Evolutionary conservation across 1,140 invertebrate species (phyloP), one percentile per base, ranked within the genome.

Genomic region (Drosophila mojavensis): DNA sequence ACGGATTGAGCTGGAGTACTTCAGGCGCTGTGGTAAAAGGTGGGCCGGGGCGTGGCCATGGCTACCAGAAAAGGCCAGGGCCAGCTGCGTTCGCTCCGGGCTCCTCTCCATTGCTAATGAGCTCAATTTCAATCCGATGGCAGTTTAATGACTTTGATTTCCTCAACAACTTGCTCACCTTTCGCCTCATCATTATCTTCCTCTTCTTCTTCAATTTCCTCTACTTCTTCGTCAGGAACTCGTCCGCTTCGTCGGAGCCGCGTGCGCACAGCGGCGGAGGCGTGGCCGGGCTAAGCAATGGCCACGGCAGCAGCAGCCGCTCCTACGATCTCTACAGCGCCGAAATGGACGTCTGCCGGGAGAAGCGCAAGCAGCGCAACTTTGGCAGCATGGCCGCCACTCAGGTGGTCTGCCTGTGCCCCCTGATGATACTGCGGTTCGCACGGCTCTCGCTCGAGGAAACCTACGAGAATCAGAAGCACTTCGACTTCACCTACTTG

Each of bases 401-500:
- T 11, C 95, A 95, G 77, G 95, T 94, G 24, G 93, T 95, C 43
- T 95, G 94, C 72, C 91, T 96, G 62, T 95, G 94, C 77, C 96
- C 96, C 1, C 83, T 96, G 41, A 95, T 96, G 93, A 93, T 96
- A 36, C 92, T 96, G 3, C 93, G 94, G 76, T 91, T 96, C 13
- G 95, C 95, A 0, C 94, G 95, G 48, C 93, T 95, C 60, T 94
- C 95, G 30, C 90, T 96, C 10, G 92, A 94, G 43, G 96, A 96
- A 84, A 96, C 95, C 0, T 95, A 96, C 68, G 94, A 95, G 43
- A 96, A 96, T 81, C 94, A 93, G 17, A 94, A 93, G 20, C 94
- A 95, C 79, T 95, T 96, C 61, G 96, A 96, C 79, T 94, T 96
- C 17, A 95, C 94, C 2, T 96, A 95, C 84, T 93, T 94, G 30